phyloP scores from a whole-genome alignment of 2,797 vertebrate genomes.

The Malurus leucopterus region DNA sequence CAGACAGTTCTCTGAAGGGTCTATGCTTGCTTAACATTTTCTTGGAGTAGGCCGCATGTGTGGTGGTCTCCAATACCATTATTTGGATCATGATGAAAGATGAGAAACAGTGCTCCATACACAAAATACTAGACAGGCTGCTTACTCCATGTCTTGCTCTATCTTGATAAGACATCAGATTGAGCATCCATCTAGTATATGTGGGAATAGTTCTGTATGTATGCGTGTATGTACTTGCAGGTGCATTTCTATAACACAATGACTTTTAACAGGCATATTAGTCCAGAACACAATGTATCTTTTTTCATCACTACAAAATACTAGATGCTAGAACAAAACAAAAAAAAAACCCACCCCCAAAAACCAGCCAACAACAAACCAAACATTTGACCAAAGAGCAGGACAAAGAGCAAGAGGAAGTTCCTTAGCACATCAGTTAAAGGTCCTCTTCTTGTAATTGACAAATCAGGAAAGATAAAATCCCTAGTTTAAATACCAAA shows the following conservation, averaged over 20 bases:
- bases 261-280: background rate
- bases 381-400: background rate
- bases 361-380: background rate
- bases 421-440: background rate
- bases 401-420: background rate
- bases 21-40: background rate
- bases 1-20: background rate
- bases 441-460: background rate
- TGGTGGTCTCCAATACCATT: background rate
- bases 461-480: background rate
- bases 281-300: background rate
- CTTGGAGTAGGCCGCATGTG: background rate
- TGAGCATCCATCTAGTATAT: background rate
- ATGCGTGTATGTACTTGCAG: background rate
- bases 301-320: background rate
- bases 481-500: background rate
- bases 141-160: background rate
- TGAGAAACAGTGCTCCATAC: background rate
- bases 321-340: background rate
- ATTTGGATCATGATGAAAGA: background rate
- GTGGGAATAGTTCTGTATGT: background rate
- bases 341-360: too few relatives aligned
- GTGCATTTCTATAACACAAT: background rate
- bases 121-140: background rate
- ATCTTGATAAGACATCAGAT: background rate